Base-by-base conservation (phyloP, 2,113 vertebrate genomes). In the Pseudorhombus dupliciocellatus region DNA sequence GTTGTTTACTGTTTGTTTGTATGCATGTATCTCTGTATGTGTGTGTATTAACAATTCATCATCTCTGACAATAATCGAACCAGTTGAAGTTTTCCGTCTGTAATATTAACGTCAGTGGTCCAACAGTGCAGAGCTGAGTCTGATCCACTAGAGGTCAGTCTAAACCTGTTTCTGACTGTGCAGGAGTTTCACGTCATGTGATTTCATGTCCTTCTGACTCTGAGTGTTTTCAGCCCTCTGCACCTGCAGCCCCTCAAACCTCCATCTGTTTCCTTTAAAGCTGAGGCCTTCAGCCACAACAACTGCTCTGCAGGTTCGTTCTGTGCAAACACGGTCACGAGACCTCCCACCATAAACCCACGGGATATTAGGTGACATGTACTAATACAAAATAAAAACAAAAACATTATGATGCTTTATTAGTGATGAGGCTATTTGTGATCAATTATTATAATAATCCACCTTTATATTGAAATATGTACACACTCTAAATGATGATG, bases 181-280 rank as follows among this genome's bases (percentile, higher is more conserved):
- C 12, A 53, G 21, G 7, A n/a, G 2, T 25, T 7, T 42, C 54
- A 0, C 9, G 2, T 7, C 53, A 4, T 34, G 37, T 11, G 42
- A 26, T 2, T 42, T 53, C 5, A 4, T 3, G 12, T 63, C 14
- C 56, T 66, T 67, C 22, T 65, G 22, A 59, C 16, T 7, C 26
- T 21, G 12, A 52, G 10, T 24, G 18, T 15, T 18, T 50, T 15
- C 20, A 9, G 70, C 71, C 51, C n/a, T 37, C 81, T 55, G 65
- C 79, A 76, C 74, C 79, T 88, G 74, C 56, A 51, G 62, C 53
- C 24, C 34, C 42, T 72, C 26, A 8, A 44, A 72, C 5, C 65
- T 68, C 78, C 58, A 59, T 22, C 25, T 14, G 52, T 70, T 79
- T 84, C 60, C 71, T 26, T n/a, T n/a, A n/a, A n/a, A n/a, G 25